Base-by-base conservation (phyloP, 2,888 invertebrate genomes). In the Cremastinae sp. region DNA sequence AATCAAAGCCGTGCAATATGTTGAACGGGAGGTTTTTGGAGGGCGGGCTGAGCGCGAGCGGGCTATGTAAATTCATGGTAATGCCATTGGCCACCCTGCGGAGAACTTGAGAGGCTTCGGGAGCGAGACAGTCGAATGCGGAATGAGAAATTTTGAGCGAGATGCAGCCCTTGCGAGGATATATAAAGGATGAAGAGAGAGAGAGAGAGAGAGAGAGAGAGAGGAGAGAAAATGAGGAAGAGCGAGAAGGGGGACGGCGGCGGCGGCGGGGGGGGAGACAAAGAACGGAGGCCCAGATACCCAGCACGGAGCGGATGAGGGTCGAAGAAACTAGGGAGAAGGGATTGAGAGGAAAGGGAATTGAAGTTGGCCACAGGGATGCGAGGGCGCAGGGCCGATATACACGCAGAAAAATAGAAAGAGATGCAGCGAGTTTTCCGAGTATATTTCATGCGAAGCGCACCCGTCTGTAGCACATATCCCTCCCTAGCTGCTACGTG, bases 1-100 rank as follows among this genome's bases (percentile, higher is more conserved):
- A 88, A 88, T 88, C 88, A 88, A 87, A 87, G 86, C 85, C 74
- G 74, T 84, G 87, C 87, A 88, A 88, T 88, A 88, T 88, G 88
- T 87, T 87, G 83, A 73, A 81, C 82, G 85, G 81, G 83, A 79
- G 81, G 82, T 82, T 83, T 45, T 47, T 20, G 73, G 49, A 36
- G 14, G 36, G 36, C n/a, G 36, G 51, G 41, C 22, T 53, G 49
- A 61, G 59, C 54, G 58, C 65, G n/a, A n/a, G 82, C 81, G 82
- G 82, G 82, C 87, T 88, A 88, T 88, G 88, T 87, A 88, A 88
- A 88, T 88, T 88, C 87, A 87, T 88, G 88, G 85, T 88, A 88
- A 88, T 88, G 83, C 82, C 83, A 78, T 69, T 80, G 84, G 85
- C 85, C 84, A 82, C 85, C 85, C 84, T 77, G 83, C 75, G 76